phyloP scores from a whole-genome alignment of 2,113 vertebrate species.

The Chinchilla lanigera region DNA sequence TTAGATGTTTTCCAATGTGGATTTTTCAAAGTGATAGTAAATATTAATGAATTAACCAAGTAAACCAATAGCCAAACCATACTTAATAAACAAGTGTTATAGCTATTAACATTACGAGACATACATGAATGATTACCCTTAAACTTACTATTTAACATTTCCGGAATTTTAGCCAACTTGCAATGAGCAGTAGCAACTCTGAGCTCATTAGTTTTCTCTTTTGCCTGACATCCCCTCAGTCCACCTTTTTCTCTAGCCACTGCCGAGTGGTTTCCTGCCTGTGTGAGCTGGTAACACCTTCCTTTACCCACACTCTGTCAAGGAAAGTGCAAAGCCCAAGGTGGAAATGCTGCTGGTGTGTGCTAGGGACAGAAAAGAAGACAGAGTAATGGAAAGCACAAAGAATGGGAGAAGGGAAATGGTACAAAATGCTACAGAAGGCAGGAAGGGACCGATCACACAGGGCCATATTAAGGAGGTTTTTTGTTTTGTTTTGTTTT shows the following conservation, averaged over 20 bases:
- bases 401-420: not conserved
- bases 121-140: not conserved
- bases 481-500: no score
- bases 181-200: not conserved
- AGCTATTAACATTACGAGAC: not conserved
- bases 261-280: not conserved
- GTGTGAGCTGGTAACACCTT: not conserved
- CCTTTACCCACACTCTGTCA: not conserved
- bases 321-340: not conserved
- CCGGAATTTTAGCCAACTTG: constrained; percentile 12
- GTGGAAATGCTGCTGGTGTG: not conserved
- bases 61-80: not conserved
- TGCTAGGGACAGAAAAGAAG: not conserved
- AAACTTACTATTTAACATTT: not conserved
- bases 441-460: not conserved
- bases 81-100: not conserved
- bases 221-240: not conserved
- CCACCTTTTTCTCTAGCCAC: not conserved
- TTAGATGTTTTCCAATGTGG: not conserved
- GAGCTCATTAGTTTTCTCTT: not conserved
- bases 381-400: not conserved
- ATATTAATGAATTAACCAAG: constrained; percentile 50
- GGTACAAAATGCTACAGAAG: not conserved
- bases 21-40: constrained; percentile 56
- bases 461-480: not conserved